These are phyloP conservation scores for Corticium candelabrum DNA, from an alignment of 37 sponge, comb jelly and placozoan species.

Conservation along the genomic window DNA sequence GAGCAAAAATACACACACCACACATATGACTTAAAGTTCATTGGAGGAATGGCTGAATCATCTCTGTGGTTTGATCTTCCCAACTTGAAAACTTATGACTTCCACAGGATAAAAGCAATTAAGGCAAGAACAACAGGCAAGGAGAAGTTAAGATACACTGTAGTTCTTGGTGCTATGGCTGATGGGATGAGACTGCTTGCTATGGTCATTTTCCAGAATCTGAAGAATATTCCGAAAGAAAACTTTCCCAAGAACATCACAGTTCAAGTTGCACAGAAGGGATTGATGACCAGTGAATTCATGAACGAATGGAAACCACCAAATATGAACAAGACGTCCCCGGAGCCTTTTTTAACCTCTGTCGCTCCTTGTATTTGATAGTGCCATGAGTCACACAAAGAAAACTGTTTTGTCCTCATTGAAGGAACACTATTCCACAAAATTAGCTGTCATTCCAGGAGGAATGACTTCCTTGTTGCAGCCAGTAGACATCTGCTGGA, in stretches of 20 bases:
- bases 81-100: neutral
- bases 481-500: neutral
- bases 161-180: neutral
- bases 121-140: neutral
- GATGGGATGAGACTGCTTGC: neutral
- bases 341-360: neutral
- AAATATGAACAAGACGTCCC: neutral
- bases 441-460: neutral
- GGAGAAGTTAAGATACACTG: neutral
- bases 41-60: neutral
- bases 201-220: neutral
- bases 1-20: neutral
- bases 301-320: neutral
- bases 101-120: neutral
- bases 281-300: neutral
- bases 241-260: neutral
- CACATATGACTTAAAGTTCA: neutral
- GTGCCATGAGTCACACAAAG: neutral
- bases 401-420: neutral
- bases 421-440: neutral
- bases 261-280: neutral
- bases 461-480: neutral
- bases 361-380: neutral
- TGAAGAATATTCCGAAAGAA: neutral
- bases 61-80: neutral